Base-by-base conservation (phyloP, 2,113 vertebrate species). In the Phaethornis superciliosus region DNA sequence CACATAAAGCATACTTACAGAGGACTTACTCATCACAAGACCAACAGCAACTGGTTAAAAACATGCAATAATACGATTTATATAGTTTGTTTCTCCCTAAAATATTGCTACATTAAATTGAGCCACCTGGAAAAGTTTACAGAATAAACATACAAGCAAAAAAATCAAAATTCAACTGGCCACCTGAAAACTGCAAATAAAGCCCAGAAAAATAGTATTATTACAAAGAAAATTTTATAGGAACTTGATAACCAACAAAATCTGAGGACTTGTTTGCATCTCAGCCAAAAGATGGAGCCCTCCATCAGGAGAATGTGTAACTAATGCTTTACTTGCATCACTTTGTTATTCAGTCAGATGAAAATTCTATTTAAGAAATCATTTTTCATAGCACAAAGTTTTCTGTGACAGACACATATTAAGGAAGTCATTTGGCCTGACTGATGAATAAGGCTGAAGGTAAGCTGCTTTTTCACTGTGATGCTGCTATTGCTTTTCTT, bases 281-380 rank as follows among this genome's bases (percentile, higher is more conserved):
- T 93, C 80, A 81, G 81, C 80, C 86, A 89, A 81, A 88, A 94
- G 86, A 95, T 89, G 72, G 72, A 88, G 93, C 56, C 63, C 80
- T 86, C 27, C 28, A 67, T 44, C 68, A 96, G 52, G 32, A 70
- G 37, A 81, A 65, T 0, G 7, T 28, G 35, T n/a, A 70, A 64
- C 35, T 24, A 23, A 35, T 30, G 42, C 22, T 74, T 47, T 51
- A 12, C 19, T 21, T 68, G 51, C 35, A 92, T 44, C 24, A 7
- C 35, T 70, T 69, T 32, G 15, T 24, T 52, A 13, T 10, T 63
- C 16, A 24, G 14, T 35, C 16, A 18, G 18, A 49, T 35, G 30
- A 60, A 75, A 84, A 9, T 37, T 42, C 15, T 58, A 17, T 27
- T 56, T 44, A 24, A 4, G 9, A 58, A 68, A 42, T 21, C 18